phyloP scores from a whole-genome alignment of 2,113 vertebrate species.

The Tor tambroides region DNA sequence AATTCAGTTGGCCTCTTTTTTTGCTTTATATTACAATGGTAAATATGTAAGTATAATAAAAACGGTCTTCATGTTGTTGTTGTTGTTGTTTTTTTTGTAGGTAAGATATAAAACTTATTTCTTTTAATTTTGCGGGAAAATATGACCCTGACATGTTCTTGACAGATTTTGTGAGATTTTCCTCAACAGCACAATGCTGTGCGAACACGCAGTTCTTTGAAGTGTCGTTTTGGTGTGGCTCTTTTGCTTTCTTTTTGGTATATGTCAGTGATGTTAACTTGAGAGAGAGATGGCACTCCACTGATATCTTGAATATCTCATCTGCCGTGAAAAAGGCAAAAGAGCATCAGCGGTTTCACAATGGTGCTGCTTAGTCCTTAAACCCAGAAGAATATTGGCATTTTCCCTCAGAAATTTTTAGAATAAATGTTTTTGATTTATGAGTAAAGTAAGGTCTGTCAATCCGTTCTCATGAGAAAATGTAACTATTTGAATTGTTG shows the following conservation, averaged over 20 bases:
- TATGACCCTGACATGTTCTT: not conserved
- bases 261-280: slow-evolving; percentile 17
- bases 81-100: no score
- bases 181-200: not conserved
- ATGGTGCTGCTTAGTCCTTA: not conserved
- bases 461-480: not conserved
- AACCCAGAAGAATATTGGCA: not conserved
- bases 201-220: not conserved
- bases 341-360: not conserved
- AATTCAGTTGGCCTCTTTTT: not conserved
- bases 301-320: not conserved
- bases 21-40: not conserved
- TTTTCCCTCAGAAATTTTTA: not conserved
- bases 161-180: slow-evolving; percentile 7
- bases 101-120: not conserved
- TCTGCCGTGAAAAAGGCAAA: not conserved
- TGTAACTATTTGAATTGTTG: not conserved
- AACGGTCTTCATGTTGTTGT: not conserved
- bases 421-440: not conserved
- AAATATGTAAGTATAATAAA: not conserved
- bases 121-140: not conserved
- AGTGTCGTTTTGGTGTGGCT: not conserved
- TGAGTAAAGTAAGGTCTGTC: not conserved
- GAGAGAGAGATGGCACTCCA: not conserved
- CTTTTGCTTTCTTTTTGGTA: not conserved